phyloP scores from a whole-genome alignment of 2,113 vertebrate genomes.

The Plectropomus leopardus region DNA sequence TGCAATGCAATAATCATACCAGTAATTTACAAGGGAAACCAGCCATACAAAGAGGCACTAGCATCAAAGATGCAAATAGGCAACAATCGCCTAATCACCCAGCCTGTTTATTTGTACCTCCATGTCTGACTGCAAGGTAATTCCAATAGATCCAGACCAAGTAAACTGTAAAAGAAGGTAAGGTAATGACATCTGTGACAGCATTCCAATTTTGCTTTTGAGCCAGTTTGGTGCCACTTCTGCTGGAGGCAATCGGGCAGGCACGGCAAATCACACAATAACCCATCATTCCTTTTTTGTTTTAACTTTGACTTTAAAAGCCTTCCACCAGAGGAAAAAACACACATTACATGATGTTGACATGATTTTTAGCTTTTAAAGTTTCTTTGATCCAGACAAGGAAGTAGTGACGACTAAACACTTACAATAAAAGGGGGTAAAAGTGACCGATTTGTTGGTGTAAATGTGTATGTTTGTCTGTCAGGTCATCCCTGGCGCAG shows the following conservation, averaged over 20 bases:
- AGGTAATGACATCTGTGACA: too few relatives aligned
- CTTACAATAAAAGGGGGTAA: neutral
- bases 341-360: too few relatives aligned
- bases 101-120: neutral
- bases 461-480: constrained; percentile 45
- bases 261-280: too few relatives aligned
- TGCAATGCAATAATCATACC: neutral
- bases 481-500: constrained; percentile 87
- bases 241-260: too few relatives aligned
- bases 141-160: neutral
- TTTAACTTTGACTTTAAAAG: too few relatives aligned
- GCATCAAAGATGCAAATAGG: neutral
- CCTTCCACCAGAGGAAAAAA: too few relatives aligned
- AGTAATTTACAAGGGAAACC: neutral
- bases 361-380: too few relatives aligned
- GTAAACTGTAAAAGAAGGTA: too few relatives aligned
- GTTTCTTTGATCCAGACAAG: neutral
- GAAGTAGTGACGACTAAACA: neutral
- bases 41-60: neutral
- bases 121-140: neutral
- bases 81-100: neutral
- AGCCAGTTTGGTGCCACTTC: too few relatives aligned
- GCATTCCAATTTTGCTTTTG: too few relatives aligned
- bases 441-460: neutral
- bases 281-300: too few relatives aligned